phyloP scores from a whole-genome alignment of 2,888 invertebrate genomes.

The Clostera curtula region DNA sequence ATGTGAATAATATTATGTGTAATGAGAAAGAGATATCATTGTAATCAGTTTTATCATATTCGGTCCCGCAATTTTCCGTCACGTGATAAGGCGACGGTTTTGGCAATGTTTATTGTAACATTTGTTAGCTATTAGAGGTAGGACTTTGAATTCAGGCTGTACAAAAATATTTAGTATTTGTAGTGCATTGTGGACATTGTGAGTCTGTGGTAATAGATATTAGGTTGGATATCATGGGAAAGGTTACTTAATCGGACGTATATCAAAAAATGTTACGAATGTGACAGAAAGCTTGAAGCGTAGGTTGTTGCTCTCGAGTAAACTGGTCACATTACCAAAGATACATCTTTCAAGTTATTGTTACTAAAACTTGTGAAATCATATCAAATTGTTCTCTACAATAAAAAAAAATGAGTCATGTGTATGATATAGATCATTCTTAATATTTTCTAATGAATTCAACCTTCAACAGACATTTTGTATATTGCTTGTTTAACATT shows the following conservation, averaged over 20 bases:
- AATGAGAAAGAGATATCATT: constrained; percentile 25
- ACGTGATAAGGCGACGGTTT: constrained; percentile 31
- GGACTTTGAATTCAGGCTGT: constrained; percentile 69
- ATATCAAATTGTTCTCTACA: constrained; percentile 41
- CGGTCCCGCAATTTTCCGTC: constrained; percentile 31
- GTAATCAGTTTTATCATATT: constrained; percentile 26
- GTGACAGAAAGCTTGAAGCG: constrained; percentile 19
- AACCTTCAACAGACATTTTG: constrained; percentile 14
- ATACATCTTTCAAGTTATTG: constrained; percentile 12
- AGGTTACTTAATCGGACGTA: constrained; percentile 42
- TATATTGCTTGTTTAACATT: constrained; percentile 14
- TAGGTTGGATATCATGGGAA: constrained; percentile 48
- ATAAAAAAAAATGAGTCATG: constrained; percentile 27
- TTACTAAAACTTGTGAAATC: constrained; percentile 25
- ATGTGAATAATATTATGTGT: constrained; percentile 44
- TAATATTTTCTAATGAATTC: constrained; percentile 22
- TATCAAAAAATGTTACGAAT: constrained; percentile 24
- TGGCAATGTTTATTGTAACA: constrained; percentile 54
- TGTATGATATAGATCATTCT: constrained; percentile 27
- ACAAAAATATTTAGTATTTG: constrained; percentile 67
- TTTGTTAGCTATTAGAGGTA: constrained; percentile 68
- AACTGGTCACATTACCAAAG: constrained; percentile 19
- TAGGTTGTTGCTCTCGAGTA: constrained; percentile 21
- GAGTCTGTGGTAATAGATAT: constrained; percentile 60
- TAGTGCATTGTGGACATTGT: constrained; percentile 66